These are phyloP conservation scores for Cinara cedri DNA, from an alignment of 2,888 invertebrate species.

Conservation along the genomic window DNA sequence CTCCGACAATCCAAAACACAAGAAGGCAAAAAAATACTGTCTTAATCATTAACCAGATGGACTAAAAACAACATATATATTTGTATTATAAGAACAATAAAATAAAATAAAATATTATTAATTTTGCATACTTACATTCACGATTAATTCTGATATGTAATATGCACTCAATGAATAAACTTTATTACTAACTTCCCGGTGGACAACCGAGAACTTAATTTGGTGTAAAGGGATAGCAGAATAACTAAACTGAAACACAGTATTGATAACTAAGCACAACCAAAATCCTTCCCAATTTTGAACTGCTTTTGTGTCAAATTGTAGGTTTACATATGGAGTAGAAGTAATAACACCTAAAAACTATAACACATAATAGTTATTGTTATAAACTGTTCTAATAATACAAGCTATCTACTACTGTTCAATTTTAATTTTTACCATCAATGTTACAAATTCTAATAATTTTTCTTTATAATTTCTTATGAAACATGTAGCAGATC, in stretches of 20 bases:
- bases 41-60: constrained; percentile 18
- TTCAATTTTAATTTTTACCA: constrained; percentile 17
- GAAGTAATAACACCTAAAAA: constrained; percentile 39
- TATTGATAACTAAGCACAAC: constrained; percentile 47
- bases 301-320: constrained; percentile 46
- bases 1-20: constrained; percentile 51
- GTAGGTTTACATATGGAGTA: constrained; percentile 34
- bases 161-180: constrained; percentile 39
- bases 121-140: constrained; percentile 1
- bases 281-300: constrained; percentile 55
- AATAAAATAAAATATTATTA: background rate
- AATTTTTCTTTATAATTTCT: constrained; percentile 44
- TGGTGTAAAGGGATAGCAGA: constrained; percentile 18
- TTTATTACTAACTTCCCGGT: constrained; percentile 52
- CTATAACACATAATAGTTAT: background rate
- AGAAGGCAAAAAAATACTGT: constrained; percentile 6
- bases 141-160: constrained; percentile 41
- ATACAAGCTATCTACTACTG: background rate
- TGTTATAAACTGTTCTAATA: background rate
- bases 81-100: background rate
- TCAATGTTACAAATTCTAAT: constrained; percentile 36
- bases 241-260: constrained; percentile 35
- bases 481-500: constrained; percentile 25
- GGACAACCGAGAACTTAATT: constrained; percentile 34
- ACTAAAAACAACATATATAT: background rate